Evolutionary conservation across 2,113 vertebrate species (phyloP).

Genomic region (Abramis brama): DNA sequence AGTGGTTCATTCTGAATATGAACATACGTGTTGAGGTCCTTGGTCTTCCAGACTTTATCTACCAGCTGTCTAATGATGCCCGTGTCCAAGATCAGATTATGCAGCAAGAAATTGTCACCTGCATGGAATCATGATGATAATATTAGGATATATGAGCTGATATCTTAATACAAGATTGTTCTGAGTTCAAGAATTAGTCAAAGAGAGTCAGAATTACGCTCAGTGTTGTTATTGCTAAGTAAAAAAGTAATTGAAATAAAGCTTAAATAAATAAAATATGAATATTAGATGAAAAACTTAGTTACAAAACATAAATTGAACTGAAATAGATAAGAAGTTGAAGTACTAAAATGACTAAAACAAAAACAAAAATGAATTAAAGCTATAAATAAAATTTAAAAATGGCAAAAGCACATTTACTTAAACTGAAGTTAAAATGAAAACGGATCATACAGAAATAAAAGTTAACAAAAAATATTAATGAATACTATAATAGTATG

Average conservation of each 20-base stretch:
- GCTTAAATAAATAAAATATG: neutral
- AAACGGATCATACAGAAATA: too few species aligned
- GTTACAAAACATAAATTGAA: neutral
- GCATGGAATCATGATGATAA: neutral
- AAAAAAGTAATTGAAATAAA: neutral
- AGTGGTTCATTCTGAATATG: neutral
- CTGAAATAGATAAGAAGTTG: neutral
- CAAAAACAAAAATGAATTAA: neutral
- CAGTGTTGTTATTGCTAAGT: neutral
- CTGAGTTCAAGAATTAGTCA: neutral
- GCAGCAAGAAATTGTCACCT: constrained; percentile 95
- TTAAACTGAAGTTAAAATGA: neutral
- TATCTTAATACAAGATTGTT: neutral
- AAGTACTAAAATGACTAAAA: neutral
- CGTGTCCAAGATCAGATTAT: constrained; percentile 96
- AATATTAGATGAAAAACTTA: neutral
- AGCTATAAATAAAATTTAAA: neutral
- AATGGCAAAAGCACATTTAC: neutral
- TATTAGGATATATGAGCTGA: neutral
- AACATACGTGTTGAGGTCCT: constrained; percentile 93
- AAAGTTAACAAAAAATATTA: too few species aligned
- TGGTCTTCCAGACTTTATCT: constrained; percentile 93
- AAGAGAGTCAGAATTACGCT: neutral
- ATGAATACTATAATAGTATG: too few species aligned
- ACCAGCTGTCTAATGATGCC: constrained; percentile 95